Evolutionary conservation across 1,140 invertebrate genomes (phyloP).

Genomic region (Ctenoplectra terminalis): DNA sequence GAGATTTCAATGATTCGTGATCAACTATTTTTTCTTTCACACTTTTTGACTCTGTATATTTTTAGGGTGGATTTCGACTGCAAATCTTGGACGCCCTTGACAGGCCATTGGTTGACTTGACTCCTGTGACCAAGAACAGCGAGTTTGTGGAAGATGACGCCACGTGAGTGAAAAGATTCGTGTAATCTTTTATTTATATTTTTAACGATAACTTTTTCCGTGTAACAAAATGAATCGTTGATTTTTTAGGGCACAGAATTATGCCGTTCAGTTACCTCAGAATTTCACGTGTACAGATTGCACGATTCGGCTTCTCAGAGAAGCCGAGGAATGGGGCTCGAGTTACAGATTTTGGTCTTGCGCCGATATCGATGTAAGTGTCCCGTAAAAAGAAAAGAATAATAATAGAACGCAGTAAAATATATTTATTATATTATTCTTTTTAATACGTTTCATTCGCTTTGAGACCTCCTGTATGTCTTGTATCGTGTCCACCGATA

Average conservation of each 20-base stretch:
- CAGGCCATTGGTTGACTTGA: slow-evolving; percentile 91
- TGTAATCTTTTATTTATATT: background rate
- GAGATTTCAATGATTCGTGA: too few relatives aligned
- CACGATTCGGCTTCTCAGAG: slow-evolving; percentile 92
- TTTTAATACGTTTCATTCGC: background rate
- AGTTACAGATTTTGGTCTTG: slow-evolving; percentile 97
- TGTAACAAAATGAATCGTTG: background rate
- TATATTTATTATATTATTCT: background rate
- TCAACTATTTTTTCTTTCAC: too few relatives aligned
- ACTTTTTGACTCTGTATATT: slow-evolving; percentile 65
- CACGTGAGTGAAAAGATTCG: slow-evolving; percentile 84
- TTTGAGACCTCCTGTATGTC: background rate
- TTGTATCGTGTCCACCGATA: too few relatives aligned
- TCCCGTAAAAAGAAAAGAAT: background rate
- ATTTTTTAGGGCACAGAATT: slow-evolving; percentile 90
- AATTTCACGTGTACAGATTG: slow-evolving; percentile 95
- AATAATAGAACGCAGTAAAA: background rate
- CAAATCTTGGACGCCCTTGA: slow-evolving; percentile 92
- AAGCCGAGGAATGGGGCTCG: slow-evolving; percentile 94
- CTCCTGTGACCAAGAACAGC: slow-evolving; percentile 89
- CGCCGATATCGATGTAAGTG: slow-evolving; percentile 94
- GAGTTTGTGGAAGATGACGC: slow-evolving; percentile 92
- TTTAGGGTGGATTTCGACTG: slow-evolving; percentile 93
- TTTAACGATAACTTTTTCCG: too few relatives aligned
- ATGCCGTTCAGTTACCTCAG: slow-evolving; percentile 90